Conservation (phyloP, 2,888 invertebrate species). For the Criorhina ranunculi region DNA sequence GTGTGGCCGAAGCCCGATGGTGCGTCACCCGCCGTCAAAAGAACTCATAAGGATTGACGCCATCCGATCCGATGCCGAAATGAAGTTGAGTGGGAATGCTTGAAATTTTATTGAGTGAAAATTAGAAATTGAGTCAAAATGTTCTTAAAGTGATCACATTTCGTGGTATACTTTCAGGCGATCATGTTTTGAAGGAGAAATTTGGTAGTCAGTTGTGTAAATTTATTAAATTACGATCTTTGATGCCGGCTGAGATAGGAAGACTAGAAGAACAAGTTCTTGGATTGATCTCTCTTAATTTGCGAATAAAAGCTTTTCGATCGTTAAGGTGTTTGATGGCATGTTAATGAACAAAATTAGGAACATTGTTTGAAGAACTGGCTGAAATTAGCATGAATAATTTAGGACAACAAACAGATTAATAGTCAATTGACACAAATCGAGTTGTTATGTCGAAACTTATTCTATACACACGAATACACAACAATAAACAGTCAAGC, state of each 20-base stretch:
- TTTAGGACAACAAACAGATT: background rate
- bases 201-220: background rate
- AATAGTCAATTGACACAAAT: background rate
- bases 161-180: constrained; percentile 10
- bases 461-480: too few relatives aligned
- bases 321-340: too few relatives aligned
- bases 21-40: background rate
- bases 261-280: too few relatives aligned
- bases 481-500: too few relatives aligned
- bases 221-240: background rate
- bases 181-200: background rate
- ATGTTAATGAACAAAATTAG: background rate
- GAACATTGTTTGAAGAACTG: background rate
- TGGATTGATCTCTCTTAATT: too few relatives aligned
- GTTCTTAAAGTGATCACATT: background rate
- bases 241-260: too few relatives aligned
- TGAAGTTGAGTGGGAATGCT: background rate
- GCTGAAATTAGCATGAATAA: constrained; percentile 3
- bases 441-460: background rate
- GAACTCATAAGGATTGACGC: background rate
- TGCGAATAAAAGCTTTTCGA: too few relatives aligned
- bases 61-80: background rate
- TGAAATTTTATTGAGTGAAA: background rate
- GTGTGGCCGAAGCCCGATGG: too few relatives aligned
- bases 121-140: constrained; percentile 1